These are phyloP conservation scores for Myanophis thanlyinensis DNA, from an alignment of 2,113 vertebrate species.

Conservation along the genomic window DNA sequence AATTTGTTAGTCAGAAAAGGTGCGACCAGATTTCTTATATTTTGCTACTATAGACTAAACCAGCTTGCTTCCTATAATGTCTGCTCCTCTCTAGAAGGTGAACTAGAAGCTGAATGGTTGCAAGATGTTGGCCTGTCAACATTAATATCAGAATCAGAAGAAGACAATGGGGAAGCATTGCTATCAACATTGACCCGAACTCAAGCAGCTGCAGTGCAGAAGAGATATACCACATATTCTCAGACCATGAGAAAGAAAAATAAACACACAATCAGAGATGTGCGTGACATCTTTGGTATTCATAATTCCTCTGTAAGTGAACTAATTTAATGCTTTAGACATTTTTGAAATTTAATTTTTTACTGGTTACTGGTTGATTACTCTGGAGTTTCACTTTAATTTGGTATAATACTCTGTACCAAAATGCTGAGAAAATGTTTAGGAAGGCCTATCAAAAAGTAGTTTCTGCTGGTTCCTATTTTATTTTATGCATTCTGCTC, in stretches of 20 bases:
- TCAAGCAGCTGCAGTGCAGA: conserved; percentile 88
- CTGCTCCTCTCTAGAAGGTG: conserved; percentile 75
- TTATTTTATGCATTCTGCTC: background rate
- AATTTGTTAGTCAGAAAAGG: background rate
- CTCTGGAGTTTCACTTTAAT: background rate
- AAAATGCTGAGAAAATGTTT: background rate
- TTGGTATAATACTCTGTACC: background rate
- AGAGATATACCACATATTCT: conserved; percentile 88
- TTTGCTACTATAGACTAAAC: background rate
- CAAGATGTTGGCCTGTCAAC: conserved; percentile 89
- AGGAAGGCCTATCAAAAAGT: background rate
- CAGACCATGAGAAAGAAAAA: conserved; percentile 87
- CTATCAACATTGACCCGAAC: conserved; percentile 89
- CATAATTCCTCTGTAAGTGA: conserved; percentile 74
- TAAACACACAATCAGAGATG: conserved; percentile 83
- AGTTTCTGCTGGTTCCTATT: background rate
- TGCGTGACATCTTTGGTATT: conserved; percentile 86
- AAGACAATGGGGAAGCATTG: conserved; percentile 82
- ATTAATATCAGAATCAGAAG: conserved; percentile 75
- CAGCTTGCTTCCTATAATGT: fast-evolving
- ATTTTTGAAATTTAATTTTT: conserved; percentile 1
- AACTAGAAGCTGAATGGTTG: conserved; percentile 93
- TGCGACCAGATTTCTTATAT: background rate
- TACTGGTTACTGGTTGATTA: background rate
- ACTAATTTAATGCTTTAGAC: background rate